Percentiles rank a stretch among this genome's conserved stretches.
These are phyloP conservation scores for Zaprionus taronus DNA, from an alignment of 1,140 invertebrate genomes.

Conservation along the genomic window DNA sequence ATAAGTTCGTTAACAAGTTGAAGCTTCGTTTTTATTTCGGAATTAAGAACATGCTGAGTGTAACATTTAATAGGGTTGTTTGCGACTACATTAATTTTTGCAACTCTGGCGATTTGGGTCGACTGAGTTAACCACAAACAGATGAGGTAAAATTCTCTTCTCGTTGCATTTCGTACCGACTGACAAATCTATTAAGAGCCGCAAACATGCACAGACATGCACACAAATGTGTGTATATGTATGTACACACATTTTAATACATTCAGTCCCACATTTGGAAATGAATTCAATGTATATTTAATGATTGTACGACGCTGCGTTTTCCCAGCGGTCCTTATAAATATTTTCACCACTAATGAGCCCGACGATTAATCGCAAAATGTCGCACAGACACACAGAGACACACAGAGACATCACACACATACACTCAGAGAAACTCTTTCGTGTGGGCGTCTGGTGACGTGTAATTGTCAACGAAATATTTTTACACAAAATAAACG, in stretches of 20 bases:
- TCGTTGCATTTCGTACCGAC: neutral
- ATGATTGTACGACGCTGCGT: slow-evolving; percentile 43
- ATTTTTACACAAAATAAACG: slow-evolving; percentile 45
- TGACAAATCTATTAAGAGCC: slow-evolving; percentile 25
- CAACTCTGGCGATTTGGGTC: neutral
- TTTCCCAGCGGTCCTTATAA: slow-evolving; percentile 68
- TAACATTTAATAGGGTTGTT: neutral
- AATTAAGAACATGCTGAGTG: neutral
- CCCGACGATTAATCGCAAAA: slow-evolving; percentile 71
- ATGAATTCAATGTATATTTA: slow-evolving; percentile 58
- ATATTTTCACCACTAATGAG: slow-evolving; percentile 80
- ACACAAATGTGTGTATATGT: neutral
- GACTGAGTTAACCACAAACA: neutral
- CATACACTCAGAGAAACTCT: slow-evolving; percentile 12
- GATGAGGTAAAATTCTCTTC: slow-evolving; percentile 2
- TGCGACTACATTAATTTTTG: neutral
- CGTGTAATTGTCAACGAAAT: slow-evolving; percentile 67
- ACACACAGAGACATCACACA: slow-evolving; percentile 27
- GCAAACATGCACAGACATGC: neutral
- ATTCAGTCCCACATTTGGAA: slow-evolving; percentile 17
- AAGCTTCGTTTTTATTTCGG: too few relatives aligned
- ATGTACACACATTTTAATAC: neutral
- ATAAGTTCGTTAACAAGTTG: neutral
- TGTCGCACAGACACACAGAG: slow-evolving; percentile 53
- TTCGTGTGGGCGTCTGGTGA: slow-evolving; percentile 45